Evolutionary conservation across 2,888 invertebrate species (phyloP).

Genomic region (Cecidostiba fungosa): DNA sequence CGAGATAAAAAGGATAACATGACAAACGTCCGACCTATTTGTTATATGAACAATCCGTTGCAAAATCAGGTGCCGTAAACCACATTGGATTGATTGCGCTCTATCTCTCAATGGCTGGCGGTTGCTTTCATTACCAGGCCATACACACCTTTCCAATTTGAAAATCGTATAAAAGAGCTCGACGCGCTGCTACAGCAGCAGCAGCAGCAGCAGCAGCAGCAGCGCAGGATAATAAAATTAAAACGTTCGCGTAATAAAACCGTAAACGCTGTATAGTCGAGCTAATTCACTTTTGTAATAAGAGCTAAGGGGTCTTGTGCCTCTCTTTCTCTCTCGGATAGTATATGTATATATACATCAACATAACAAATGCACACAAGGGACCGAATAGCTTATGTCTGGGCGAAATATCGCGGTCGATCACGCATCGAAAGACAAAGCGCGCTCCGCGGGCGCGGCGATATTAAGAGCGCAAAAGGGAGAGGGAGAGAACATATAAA

Average conservation of each 20-base stretch:
- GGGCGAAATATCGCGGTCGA: slow-evolving; percentile 24
- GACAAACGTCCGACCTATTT: slow-evolving; percentile 4
- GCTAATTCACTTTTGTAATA: slow-evolving; percentile 54
- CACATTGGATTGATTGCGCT: slow-evolving; percentile 6
- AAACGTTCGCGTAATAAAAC: slow-evolving; percentile 51
- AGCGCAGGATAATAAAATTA: slow-evolving; percentile 47
- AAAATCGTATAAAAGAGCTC: slow-evolving; percentile 22
- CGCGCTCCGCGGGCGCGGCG: neutral
- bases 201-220: too few relatives aligned
- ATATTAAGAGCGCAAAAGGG: neutral
- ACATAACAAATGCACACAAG: neutral
- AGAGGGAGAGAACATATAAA: slow-evolving; percentile 2
- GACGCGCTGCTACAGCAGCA: too few relatives aligned
- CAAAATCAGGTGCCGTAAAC: slow-evolving; percentile 4
- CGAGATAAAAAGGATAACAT: too few relatives aligned
- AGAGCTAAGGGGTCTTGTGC: slow-evolving; percentile 14
- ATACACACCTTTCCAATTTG: slow-evolving; percentile 32
- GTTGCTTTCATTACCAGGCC: slow-evolving; percentile 34
- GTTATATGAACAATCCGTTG: slow-evolving; percentile 29
- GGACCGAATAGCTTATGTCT: neutral
- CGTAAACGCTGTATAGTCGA: slow-evolving; percentile 24
- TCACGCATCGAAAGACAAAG: slow-evolving; percentile 33
- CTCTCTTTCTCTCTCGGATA: neutral
- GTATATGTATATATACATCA: neutral
- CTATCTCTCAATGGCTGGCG: neutral